phyloP scores from a whole-genome alignment of 2,888 invertebrate species.

The Microchrysa polita region DNA sequence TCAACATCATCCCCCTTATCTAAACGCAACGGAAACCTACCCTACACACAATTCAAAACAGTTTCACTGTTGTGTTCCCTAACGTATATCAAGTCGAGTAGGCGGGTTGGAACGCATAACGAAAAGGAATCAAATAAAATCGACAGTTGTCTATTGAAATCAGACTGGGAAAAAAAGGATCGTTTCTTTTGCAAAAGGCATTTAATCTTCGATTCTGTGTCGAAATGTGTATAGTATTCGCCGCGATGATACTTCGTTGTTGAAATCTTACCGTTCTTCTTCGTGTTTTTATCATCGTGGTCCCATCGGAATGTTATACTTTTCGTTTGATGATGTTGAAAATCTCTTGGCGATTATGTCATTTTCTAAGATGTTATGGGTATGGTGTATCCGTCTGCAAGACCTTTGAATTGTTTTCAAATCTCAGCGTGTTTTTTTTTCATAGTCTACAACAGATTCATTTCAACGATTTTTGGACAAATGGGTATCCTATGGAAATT shows the following conservation, averaged over 20 bases:
- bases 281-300: slow-evolving; percentile 35
- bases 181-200: slow-evolving; percentile 39
- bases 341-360: slow-evolving; percentile 40
- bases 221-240: slow-evolving; percentile 5
- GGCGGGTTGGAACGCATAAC: not conserved
- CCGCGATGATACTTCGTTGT: too few relatives aligned
- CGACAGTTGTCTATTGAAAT: slow-evolving; percentile 44
- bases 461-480: not conserved
- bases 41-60: too few relatives aligned
- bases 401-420: slow-evolving; percentile 42
- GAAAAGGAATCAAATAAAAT: slow-evolving; percentile 37
- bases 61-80: not conserved
- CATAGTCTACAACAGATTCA: not conserved
- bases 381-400: not conserved
- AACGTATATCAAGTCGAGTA: not conserved
- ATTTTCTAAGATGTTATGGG: slow-evolving; percentile 19
- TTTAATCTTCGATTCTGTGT: slow-evolving; percentile 27
- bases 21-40: not conserved
- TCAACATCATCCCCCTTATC: slow-evolving; percentile 27
- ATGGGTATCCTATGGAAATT: slow-evolving; percentile 14
- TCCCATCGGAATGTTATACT: slow-evolving; percentile 30
- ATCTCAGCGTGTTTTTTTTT: slow-evolving; percentile 32
- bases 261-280: too few relatives aligned
- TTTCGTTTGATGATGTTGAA: slow-evolving; percentile 41
- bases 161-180: slow-evolving; percentile 29